These are phyloP conservation scores for Mionectes macconnelli DNA, from an alignment of 2,113 vertebrate species.

Conservation along the genomic window DNA sequence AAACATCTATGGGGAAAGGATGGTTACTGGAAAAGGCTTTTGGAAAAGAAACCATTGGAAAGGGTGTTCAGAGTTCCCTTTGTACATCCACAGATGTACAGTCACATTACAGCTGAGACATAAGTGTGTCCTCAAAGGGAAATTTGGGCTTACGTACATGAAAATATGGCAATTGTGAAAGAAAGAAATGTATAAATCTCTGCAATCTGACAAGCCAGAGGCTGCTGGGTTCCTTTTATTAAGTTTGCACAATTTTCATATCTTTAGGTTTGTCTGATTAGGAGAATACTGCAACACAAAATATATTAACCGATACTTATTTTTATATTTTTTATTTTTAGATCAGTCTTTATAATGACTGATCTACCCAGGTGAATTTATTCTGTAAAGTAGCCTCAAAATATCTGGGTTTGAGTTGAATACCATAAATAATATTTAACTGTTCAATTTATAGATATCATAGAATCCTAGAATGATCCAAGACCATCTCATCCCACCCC, in stretches of 20 bases:
- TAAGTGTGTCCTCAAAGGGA: background rate
- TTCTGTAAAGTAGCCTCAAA: background rate
- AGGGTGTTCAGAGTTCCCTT: background rate
- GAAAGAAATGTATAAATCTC: background rate
- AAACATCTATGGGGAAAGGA: background rate
- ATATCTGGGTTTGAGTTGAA: background rate
- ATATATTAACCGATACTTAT: background rate
- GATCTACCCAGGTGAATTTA: background rate
- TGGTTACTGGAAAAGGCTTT: background rate
- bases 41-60: background rate
- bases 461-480: background rate
- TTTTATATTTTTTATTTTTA: background rate
- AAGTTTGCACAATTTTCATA: background rate
- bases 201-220: background rate
- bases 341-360: background rate
- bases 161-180: background rate
- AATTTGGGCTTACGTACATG: background rate
- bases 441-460: background rate
- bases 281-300: background rate
- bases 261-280: background rate
- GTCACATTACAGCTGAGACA: background rate
- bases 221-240: background rate
- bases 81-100: background rate
- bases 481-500: rapidly evolving
- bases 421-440: background rate